These are phyloP conservation scores for Chironomus striatipennis DNA, from an alignment of 1,140 invertebrate genomes.

Conservation along the genomic window DNA sequence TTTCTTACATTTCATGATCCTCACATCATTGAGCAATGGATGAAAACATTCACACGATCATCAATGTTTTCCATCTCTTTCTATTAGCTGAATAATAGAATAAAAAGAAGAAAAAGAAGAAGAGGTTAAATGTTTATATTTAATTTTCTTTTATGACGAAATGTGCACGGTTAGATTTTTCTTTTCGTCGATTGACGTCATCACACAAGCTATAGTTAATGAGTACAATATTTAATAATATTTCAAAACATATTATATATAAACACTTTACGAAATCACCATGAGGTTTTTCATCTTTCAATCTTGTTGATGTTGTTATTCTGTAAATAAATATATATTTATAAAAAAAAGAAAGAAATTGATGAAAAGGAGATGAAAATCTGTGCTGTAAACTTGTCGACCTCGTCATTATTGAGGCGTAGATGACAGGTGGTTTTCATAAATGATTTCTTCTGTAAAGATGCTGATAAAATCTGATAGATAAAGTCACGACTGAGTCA, in stretches of 20 bases:
- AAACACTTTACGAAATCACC: slow-evolving; percentile 2
- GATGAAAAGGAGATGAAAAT: not conserved
- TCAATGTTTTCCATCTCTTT: no score
- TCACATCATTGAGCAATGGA: not conserved
- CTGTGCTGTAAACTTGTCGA: not conserved
- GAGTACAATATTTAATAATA: slow-evolving; percentile 5
- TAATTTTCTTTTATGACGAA: no score
- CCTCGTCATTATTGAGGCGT: no score
- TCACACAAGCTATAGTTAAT: not conserved
- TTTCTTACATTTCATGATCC: not conserved
- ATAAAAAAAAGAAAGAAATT: not conserved
- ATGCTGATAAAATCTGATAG: no score
- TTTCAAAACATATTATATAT: not conserved
- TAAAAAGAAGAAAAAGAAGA: no score
- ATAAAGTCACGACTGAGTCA: no score
- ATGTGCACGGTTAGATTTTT: not conserved
- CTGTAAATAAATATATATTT: not conserved
- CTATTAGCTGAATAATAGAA: no score
- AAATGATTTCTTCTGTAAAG: not conserved
- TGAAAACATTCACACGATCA: no score
- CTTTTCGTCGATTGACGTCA: slow-evolving; percentile 6
- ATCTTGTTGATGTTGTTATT: not conserved
- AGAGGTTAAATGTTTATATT: no score
- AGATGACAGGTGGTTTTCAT: slow-evolving; percentile 12
- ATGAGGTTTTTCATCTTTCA: not conserved